Conservation (phyloP, 92 coral and sea anemone genomes). For the Palythoa caribaeorum region DNA sequence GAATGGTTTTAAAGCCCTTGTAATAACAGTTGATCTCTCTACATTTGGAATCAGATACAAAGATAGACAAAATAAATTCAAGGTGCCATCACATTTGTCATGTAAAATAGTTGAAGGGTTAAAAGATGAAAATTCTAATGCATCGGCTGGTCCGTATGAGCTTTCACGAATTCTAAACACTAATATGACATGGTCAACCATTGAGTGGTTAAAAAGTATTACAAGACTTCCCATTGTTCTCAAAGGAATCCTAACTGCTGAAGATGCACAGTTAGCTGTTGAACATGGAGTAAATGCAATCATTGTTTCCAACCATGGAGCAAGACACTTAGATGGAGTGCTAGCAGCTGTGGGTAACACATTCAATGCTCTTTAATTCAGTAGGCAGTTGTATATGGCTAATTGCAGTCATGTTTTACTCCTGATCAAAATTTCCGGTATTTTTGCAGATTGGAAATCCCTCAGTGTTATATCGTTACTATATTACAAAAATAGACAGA, state of each 20-base stretch:
- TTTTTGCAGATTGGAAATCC: no score
- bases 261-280: constrained; percentile 82
- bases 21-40: constrained; percentile 68
- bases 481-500: no score
- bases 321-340: constrained; percentile 81
- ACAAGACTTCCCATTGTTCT: constrained; percentile 72
- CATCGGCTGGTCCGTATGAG: no score
- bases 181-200: constrained; percentile 48
- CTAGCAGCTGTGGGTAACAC: constrained; percentile 67
- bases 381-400: no score
- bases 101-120: background rate
- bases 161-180: background rate
- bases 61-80: constrained; percentile 1
- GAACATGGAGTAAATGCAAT: constrained; percentile 80
- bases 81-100: constrained; percentile 17
- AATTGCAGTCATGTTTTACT: no score
- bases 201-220: constrained; percentile 63
- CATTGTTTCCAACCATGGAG: constrained; percentile 88
- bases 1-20: constrained; percentile 78
- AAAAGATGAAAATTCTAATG: background rate
- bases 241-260: constrained; percentile 79
- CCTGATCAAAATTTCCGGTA: no score
- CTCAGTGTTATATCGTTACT: no score
- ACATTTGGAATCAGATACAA: constrained; percentile 37
- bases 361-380: constrained; percentile 22